Evolutionary conservation across 2,888 invertebrate genomes (phyloP), one percentile per base, ranked within the genome.

Genomic region (Epinotia ramella): DNA sequence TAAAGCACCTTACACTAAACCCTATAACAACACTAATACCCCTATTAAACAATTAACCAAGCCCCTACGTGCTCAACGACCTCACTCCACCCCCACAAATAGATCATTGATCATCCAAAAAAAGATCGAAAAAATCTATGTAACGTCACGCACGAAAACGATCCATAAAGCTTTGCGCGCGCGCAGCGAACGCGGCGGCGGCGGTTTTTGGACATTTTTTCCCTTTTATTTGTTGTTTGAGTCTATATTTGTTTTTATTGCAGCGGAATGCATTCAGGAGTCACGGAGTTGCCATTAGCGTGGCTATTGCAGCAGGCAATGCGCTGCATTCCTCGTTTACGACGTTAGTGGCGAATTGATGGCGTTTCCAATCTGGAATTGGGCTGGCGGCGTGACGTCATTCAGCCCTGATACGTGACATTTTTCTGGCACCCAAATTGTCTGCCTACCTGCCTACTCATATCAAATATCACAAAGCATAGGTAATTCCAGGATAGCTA

Each of bases 191-290:
- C 72, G 87, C 87, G 53, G 53, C 53, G 88, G 89, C 88, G 83
- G 88, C 78, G 73, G 80, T 82, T 86, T 89, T 88, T 86, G 78
- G 70, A 75, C 57, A 82, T 87, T 89, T 91, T 90, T 91, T 88
- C 81, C 75, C 64, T 83, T 86, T 87, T 91, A 92, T 93, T 92
- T 92, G 90, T 92, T 91, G 86, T 89, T 89, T 86, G 82, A 73
- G 77, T 81, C 87, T 90, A 90, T 91, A 92, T 93, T 93, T 93
- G 93, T 91, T 92, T 93, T 94, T 93, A 93, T 93, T 91, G 90
- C 90, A 82, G 68, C 79, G 88, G 87, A 85, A 89, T 89, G 88
- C 88, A 90, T 92, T 92, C 85, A 87, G 78, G 77, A 89, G 93
- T 89, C 94, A 93, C 93, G 93, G 80, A 90, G 88, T 86, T 80